A percentile compares a stretch with the other conserved stretches of the same genome.
phyloP scores from a whole-genome alignment of 2,113 vertebrate species.

The human (Homo sapiens) region GRCh38 chr15:57820001-57820500 shows the following conservation, averaged over 20 bases:
- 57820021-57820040: neutral
- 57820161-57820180: neutral
- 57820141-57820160: neutral
- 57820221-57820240: neutral
- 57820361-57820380: neutral
- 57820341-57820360: neutral
- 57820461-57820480: neutral
- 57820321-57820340: neutral
- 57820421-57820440: neutral
- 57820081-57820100: neutral
- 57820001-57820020: neutral
- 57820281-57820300: neutral
- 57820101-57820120: neutral
- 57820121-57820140: neutral
- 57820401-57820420: neutral
- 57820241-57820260: neutral
- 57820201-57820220: neutral
- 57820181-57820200: neutral
- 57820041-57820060: neutral
- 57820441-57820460: neutral
- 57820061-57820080: neutral
- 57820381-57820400: neutral
- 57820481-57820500: neutral
- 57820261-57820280: neutral
- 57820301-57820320: no score